Base-by-base conservation (phyloP, 1,140 invertebrate species). In the Proctacanthus coquilletti region DNA sequence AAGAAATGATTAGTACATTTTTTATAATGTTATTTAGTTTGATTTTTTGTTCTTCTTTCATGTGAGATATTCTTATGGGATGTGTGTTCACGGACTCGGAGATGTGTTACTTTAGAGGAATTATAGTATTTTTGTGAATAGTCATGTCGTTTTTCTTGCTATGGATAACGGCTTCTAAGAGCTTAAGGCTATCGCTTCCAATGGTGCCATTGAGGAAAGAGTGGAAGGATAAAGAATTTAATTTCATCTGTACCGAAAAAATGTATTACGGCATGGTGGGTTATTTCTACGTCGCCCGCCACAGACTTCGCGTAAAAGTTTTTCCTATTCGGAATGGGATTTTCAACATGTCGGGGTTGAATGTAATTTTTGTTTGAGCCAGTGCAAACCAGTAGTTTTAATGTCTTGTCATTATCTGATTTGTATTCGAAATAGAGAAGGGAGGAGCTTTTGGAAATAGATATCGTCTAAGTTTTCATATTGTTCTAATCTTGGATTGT, bases 371-470 rank as follows among this genome's bases (percentile, higher is more conserved):
- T 37, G 18, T 37, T 37, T 6, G 36, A 43, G 11, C 34, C 38
- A n/a, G 42, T 36, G 36, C 40, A 37, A 18, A 43, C 31, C 3
- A 43, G 20, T 15, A 43, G 36, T 40, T 32, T 43, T 3, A 43
- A 18, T 18, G 34, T 17, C n/a, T 41, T 31, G 21, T 21, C 36
- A 13, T 31, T 31, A 11, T 25, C 27, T 15, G 18, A 10, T 13
- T 29, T 30, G 21, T 20, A 30, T 19, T 43, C 27, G 14, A 42
- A 35, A 30, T 42, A 35, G n/a, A 38, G 38, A 13, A 36, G 20
- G 10, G 37, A 38, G n/a, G 37, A 38, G 37, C 18, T 30, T 13
- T 3, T 31, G 21, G 31, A 38, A 42, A 42, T 36, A 21, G n/a
- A 23, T 18, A 15, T 36, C 20, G 9, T 11, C 14, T 18, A 30